phyloP scores from a whole-genome alignment of 2,797 vertebrate species.

The Fratercula arctica region DNA sequence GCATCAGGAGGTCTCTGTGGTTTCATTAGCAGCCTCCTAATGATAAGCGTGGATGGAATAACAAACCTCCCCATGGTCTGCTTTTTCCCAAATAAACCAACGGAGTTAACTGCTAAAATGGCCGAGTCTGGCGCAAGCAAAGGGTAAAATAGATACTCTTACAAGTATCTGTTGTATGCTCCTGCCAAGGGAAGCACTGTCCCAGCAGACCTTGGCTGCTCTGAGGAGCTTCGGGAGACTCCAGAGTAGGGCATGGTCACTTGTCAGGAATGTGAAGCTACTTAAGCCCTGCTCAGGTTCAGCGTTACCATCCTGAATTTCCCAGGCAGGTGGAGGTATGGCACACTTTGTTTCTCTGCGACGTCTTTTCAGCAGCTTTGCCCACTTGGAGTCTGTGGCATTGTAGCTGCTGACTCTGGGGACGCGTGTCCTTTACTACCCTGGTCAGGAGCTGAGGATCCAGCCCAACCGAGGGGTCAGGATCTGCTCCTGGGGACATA shows the following conservation, averaged over 20 bases:
- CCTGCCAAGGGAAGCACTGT: background rate
- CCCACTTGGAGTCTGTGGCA: background rate
- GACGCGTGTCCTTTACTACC: background rate
- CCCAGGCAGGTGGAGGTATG: background rate
- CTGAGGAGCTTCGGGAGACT: background rate
- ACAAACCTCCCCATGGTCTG: background rate
- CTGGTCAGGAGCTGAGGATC: background rate
- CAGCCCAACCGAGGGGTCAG: background rate
- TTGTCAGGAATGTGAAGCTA: background rate
- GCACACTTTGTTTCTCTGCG: background rate
- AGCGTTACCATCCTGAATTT: background rate
- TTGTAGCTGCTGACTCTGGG: background rate
- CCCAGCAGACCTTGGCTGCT: background rate
- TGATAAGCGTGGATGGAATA: background rate
- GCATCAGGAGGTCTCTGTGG: constrained; percentile 12
- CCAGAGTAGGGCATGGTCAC: background rate
- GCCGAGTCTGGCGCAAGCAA: background rate
- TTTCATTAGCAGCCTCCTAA: constrained; percentile 11
- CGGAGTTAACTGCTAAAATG: background rate
- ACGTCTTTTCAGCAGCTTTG: background rate
- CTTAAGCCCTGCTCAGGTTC: background rate
- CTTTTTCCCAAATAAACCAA: background rate
- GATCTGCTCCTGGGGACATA: background rate
- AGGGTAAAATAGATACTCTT: background rate
- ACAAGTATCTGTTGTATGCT: background rate